A percentile compares a stretch with the other conserved stretches of the same genome.
Conservation (phyloP, 2,113 vertebrate species). For the Centrocercus urophasianus region DNA sequence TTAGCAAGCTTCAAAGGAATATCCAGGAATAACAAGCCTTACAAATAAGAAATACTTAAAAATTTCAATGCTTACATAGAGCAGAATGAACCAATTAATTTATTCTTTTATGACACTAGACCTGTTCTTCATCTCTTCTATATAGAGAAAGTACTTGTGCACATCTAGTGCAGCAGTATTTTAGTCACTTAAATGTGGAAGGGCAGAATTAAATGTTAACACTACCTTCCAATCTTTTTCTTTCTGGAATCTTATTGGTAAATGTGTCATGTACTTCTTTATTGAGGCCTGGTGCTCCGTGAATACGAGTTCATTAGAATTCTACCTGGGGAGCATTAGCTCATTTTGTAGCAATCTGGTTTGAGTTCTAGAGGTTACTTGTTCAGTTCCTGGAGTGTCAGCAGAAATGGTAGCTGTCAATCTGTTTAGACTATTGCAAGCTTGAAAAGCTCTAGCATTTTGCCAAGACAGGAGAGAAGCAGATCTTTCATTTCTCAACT, state of each 20-base stretch:
- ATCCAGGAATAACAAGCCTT: conserved; percentile 56
- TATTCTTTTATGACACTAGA: background rate
- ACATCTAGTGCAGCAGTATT: background rate
- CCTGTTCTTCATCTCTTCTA: conserved; percentile 9
- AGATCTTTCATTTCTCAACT: background rate
- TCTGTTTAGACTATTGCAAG: background rate
- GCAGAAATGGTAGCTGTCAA: background rate
- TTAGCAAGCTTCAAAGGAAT: conserved; percentile 36
- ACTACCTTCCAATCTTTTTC: background rate
- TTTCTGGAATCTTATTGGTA: background rate
- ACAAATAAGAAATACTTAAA: conserved; percentile 7
- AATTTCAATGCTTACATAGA: conserved; percentile 31
- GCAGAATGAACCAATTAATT: background rate
- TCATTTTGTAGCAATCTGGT: background rate
- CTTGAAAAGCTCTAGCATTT: background rate
- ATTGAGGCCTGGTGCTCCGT: background rate
- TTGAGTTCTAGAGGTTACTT: background rate
- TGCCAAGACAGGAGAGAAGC: background rate
- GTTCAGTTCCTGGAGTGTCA: background rate
- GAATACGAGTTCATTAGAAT: rapidly evolving
- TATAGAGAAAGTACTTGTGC: background rate
- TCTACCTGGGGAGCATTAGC: background rate
- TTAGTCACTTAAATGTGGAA: background rate
- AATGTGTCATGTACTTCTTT: background rate
- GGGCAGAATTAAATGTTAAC: background rate